These are phyloP conservation scores for Dendroctonus ponderosae DNA, from an alignment of 1,140 invertebrate species.

Conservation along the genomic window DNA sequence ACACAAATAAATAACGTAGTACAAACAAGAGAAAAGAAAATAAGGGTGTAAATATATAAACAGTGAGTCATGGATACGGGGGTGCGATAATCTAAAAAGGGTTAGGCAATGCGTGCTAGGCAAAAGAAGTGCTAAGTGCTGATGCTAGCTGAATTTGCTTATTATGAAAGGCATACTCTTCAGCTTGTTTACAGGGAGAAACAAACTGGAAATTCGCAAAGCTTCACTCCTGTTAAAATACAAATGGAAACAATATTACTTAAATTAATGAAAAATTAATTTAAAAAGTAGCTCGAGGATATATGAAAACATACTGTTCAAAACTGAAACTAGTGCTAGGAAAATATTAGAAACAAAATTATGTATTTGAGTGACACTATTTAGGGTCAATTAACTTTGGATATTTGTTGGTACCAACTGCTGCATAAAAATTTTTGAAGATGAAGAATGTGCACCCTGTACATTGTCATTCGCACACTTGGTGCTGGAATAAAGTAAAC, in stretches of 20 bases:
- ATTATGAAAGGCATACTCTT: slow-evolving; percentile 4
- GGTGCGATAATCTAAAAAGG: slow-evolving; percentile 35
- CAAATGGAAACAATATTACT: too few species aligned
- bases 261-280: too few species aligned
- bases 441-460: slow-evolving; percentile 8
- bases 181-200: too few species aligned
- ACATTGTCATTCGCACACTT: slow-evolving; percentile 12
- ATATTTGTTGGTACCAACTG: too few species aligned
- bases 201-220: too few species aligned
- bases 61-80: slow-evolving; percentile 33
- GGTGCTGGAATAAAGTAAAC: slow-evolving; percentile 25
- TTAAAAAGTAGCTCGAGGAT: too few species aligned
- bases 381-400: too few species aligned
- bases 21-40: slow-evolving; percentile 32
- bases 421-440: neutral
- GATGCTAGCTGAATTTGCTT: slow-evolving; percentile 17
- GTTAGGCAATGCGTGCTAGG: slow-evolving; percentile 22
- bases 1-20: slow-evolving; percentile 33
- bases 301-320: too few species aligned
- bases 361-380: too few species aligned
- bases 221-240: too few species aligned
- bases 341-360: too few species aligned
- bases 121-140: slow-evolving; percentile 21
- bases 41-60: slow-evolving; percentile 35
- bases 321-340: too few species aligned